Base-by-base conservation (phyloP, 2,888 invertebrate species). In the Periphyllus acericola region DNA sequence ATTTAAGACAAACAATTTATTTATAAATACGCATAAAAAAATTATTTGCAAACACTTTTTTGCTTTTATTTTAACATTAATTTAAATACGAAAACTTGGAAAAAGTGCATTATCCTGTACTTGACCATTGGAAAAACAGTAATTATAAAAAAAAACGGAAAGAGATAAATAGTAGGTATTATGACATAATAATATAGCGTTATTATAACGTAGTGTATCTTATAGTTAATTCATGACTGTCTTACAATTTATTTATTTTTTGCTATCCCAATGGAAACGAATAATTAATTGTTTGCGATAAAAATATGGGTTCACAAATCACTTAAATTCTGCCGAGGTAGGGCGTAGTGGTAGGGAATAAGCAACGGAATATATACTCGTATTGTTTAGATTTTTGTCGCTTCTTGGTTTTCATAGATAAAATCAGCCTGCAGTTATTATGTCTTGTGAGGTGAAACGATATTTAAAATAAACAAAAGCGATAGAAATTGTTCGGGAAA, bases 41-140 rank as follows among this genome's bases (percentile, higher is more conserved):
- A 52, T 9, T 6, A 52, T 52, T 21, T 2, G 55, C 5, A 3
- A 55, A 21, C 19, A 21, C 19, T 55, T 21, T 21, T 21, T 55
- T n/a, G n/a, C 21, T 60, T 36, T 80, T 80, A 80, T 66, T 80
- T 80, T 66, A 60, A n/a, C 9, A 60, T 55, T 60, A 79, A 66
- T 40, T 36, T 71, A 29, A 68, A 81, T 46, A 4, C 21, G 19
- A 32, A 68, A 14, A 21, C 3, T 60, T 60, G 21, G 21, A 60
- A 60, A 60, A 60, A 3, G 14, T 21, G 25, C 60, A 60, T 25
- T 60, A 60, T 60, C 60, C 60, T 60, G 21, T 55, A 55, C 55
- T 55, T 19, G 1, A 19, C 4, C 55, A 40, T 40, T 55, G 21
- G 55, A 19, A 55, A 55, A 19, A 55, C 60, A 60, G 60, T 32